Evolutionary conservation across 1,140 invertebrate species (phyloP).

Genomic region (Prorops nasuta): DNA sequence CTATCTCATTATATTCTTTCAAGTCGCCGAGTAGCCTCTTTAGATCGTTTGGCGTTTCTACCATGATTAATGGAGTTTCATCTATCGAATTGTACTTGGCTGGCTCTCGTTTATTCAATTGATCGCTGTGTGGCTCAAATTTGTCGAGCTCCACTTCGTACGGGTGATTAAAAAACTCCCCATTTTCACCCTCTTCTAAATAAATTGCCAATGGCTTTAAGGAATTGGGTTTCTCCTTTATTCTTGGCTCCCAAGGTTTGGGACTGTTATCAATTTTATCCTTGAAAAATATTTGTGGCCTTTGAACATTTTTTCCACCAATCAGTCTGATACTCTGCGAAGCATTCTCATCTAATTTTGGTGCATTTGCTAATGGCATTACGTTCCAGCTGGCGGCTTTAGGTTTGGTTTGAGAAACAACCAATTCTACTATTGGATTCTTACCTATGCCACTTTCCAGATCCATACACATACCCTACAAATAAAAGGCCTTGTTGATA

Average conservation of each 20-base stretch:
- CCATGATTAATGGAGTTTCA: conserved; percentile 66
- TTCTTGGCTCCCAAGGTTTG: conserved; percentile 74
- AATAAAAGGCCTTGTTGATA: too few relatives aligned
- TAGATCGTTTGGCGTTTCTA: conserved; percentile 69
- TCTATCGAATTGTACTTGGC: conserved; percentile 58
- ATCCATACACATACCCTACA: conserved; percentile 64
- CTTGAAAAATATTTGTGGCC: conserved; percentile 83
- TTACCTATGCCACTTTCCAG: conserved; percentile 68
- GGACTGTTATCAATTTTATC: conserved; percentile 82
- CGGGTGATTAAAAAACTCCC: conserved; percentile 70
- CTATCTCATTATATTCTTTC: conserved; percentile 68
- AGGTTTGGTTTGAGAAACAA: conserved; percentile 34
- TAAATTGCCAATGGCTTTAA: conserved; percentile 76
- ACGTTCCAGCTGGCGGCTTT: conserved; percentile 61
- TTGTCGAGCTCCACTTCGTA: conserved; percentile 84
- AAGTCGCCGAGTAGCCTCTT: conserved; percentile 68
- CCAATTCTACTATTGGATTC: conserved; percentile 50
- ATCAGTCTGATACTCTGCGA: conserved; percentile 59
- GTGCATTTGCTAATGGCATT: conserved; percentile 5
- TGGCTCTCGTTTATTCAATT: conserved; percentile 53
- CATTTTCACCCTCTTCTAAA: conserved; percentile 65
- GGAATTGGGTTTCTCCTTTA: conserved; percentile 87
- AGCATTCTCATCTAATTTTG: conserved; percentile 24
- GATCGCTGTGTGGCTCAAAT: conserved; percentile 59
- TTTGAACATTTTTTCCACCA: conserved; percentile 71